Evolutionary conservation across 2,888 invertebrate genomes (phyloP), one percentile per base, ranked within the genome.

Genomic region (Caenorhabditis auriculariae): DNA sequence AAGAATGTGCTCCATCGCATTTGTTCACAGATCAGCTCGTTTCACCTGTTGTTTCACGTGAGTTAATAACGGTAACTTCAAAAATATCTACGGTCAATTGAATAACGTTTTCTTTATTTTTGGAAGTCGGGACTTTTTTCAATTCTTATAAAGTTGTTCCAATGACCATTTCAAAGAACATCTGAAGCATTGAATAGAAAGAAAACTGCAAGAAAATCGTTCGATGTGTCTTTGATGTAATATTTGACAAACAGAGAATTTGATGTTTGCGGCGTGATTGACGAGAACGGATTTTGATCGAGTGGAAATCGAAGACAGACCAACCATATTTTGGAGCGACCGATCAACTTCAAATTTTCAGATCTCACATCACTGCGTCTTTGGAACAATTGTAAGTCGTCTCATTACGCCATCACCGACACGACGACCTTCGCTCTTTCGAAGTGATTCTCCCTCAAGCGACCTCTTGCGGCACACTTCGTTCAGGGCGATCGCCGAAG

Each of bases 371-470:
- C 73, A 3, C 63, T 76, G 3, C 60, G 76, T 2, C 51, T 76
- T 2, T 76, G 75, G 75, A 70, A 72, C 47, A 72, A 74, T 41
- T 63, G 67, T 9, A 60, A 61, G 26, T 44, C 60, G n/a, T 65
- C 63, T 6, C 44, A 43, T 26, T 70, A 71, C 42, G 61, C 55
- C 3, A 60, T 76, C n/a, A 66, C 75, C 0, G 76, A 76, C 49
- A 37, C 43, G 6, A 74, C 76, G n/a, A 29, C 75, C 9, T 46
- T 56, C 19, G 41, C 32, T 32, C 43, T 73, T 2, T 54, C 60
- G 3, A 48, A 60, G 73, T 72, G 29, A 50, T 44, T 55, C 21
- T 12, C 1, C n/a, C n/a, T 32, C n/a, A 12, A 32, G 35, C 9
- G n/a, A 32, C 9, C 9, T 32, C n/a, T 32, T n/a, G n/a, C n/a